Percentiles rank a stretch among this genome's conserved stretches.
Conservation (phyloP, 2,113 vertebrate genomes). For the Microtus ochrogaster region DNA sequence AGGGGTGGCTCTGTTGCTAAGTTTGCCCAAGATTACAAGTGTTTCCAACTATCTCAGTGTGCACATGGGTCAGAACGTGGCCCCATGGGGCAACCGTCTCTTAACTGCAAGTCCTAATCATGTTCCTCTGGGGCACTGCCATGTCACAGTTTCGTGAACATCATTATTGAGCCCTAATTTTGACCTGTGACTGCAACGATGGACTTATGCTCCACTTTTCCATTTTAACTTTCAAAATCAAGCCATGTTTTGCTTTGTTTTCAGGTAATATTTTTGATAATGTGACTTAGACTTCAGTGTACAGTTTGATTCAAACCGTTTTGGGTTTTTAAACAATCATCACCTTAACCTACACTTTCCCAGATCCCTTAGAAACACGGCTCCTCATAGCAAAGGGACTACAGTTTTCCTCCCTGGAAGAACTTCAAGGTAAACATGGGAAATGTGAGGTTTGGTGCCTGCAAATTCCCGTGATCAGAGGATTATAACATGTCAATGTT, state of each 20-base stretch:
- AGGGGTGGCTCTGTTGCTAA: slow-evolving; percentile 45
- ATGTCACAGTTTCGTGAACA: slow-evolving; percentile 24
- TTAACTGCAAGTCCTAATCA: slow-evolving; percentile 47
- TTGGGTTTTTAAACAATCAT: neutral
- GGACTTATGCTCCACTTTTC: slow-evolving; percentile 58
- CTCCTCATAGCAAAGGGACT: neutral
- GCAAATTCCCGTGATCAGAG: neutral
- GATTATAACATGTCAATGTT: neutral
- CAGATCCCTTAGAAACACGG: slow-evolving; percentile 36
- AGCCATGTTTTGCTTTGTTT: neutral
- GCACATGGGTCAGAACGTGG: slow-evolving; percentile 56
- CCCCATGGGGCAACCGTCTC: neutral
- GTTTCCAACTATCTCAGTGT: slow-evolving; percentile 62
- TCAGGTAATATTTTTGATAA: slow-evolving; percentile 13
- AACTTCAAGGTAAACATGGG: slow-evolving; percentile 47
- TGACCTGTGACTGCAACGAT: slow-evolving; percentile 44
- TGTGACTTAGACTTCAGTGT: neutral
- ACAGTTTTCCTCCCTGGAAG: neutral
- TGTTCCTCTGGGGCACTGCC: slow-evolving; percentile 51
- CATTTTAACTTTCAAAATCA: slow-evolving; percentile 49
- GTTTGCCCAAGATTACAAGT: slow-evolving; percentile 35
- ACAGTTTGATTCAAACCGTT: neutral
- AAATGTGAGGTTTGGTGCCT: neutral
- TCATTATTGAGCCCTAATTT: slow-evolving; percentile 39
- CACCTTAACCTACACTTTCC: slow-evolving; percentile 22